Evolutionary conservation across 1,140 invertebrate species (phyloP).

Genomic region (Dreissena polymorpha): DNA sequence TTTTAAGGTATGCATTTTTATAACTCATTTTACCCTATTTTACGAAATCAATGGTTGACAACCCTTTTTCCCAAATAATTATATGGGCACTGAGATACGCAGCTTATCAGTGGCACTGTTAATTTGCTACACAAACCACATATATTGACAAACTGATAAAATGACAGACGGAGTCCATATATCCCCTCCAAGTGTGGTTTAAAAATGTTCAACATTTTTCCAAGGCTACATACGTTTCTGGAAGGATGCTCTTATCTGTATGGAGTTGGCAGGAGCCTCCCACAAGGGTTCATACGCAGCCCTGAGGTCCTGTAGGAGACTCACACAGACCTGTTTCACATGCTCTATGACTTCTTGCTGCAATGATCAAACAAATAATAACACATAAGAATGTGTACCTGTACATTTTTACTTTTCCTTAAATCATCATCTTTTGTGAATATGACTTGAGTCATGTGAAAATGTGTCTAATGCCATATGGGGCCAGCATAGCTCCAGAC

Average conservation of each 20-base stretch:
- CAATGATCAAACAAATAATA: background rate
- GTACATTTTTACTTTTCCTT: background rate
- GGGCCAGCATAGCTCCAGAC: no score
- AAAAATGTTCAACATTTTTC: background rate
- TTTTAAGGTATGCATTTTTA: no score
- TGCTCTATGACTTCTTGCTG: conserved; percentile 22
- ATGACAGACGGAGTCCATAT: background rate
- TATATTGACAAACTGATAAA: background rate
- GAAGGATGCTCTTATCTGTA: conserved; percentile 13
- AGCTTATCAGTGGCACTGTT: no score
- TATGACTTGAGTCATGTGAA: no score
- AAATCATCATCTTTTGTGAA: background rate
- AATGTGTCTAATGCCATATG: no score
- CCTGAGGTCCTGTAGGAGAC: conserved; percentile 11
- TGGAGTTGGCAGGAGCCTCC: conserved; percentile 16
- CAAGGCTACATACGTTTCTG: background rate
- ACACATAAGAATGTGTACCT: background rate
- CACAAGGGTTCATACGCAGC: conserved; percentile 37
- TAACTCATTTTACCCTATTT: no score
- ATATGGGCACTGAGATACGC: no score
- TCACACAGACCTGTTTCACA: conserved; percentile 11
- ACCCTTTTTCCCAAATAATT: no score
- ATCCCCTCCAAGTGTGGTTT: background rate
- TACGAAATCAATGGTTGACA: no score
- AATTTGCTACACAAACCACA: no score